Evolutionary conservation across 2,113 vertebrate genomes (phyloP).

Genomic region (Hemiscyllium ocellatum): DNA sequence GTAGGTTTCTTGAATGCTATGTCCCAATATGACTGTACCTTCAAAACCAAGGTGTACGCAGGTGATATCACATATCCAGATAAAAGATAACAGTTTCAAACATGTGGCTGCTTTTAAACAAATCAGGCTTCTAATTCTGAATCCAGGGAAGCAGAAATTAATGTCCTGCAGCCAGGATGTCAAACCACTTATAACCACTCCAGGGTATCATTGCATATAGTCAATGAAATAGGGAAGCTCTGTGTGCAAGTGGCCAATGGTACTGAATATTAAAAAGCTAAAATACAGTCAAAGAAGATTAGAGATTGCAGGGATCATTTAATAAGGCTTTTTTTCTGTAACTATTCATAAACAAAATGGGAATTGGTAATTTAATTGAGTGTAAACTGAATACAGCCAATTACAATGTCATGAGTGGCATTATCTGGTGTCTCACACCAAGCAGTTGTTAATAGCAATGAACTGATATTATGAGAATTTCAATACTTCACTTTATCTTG

Average conservation of each 20-base stretch:
- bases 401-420: background rate
- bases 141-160: background rate
- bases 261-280: background rate
- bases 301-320: background rate
- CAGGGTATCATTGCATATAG: background rate
- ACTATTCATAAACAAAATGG: constrained; percentile 2
- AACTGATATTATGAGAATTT: constrained; percentile 8
- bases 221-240: background rate
- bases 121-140: background rate
- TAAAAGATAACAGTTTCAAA: background rate
- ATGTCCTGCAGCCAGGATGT: background rate
- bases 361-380: constrained; percentile 21
- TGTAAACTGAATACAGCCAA: constrained; percentile 1
- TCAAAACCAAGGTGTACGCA: background rate
- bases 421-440: constrained; percentile 23
- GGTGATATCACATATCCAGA: background rate
- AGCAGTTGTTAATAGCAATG: constrained; percentile 25
- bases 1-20: too few species aligned
- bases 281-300: background rate
- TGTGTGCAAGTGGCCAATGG: background rate
- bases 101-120: background rate
- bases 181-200: background rate
- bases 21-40: background rate
- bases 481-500: background rate
- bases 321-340: background rate